Conservation (phyloP, 2,888 invertebrate genomes). For the Dinocampus coccinellae region DNA sequence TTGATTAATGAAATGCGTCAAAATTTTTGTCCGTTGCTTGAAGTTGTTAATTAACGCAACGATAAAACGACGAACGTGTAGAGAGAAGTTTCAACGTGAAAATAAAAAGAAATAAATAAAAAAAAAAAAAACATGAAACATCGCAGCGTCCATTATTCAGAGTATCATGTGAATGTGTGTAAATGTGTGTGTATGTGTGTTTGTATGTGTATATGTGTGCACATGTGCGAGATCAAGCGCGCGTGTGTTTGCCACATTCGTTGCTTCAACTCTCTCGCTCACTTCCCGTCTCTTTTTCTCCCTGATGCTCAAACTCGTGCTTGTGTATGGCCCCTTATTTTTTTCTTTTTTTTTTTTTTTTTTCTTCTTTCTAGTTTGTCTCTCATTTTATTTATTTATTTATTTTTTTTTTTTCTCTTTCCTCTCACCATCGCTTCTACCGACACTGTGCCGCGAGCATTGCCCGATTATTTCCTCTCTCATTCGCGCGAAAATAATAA, state of each 20-base stretch:
- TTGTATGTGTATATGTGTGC: conserved; percentile 15
- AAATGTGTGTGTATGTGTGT: conserved; percentile 22
- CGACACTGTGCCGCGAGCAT: conserved; percentile 37
- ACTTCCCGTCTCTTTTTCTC: conserved; percentile 9
- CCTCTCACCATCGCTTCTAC: conserved; percentile 16
- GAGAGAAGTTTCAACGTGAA: conserved; percentile 34
- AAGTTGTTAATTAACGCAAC: conserved; percentile 45
- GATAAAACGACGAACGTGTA: conserved; percentile 45
- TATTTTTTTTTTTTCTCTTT: neutral
- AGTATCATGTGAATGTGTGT: conserved; percentile 39
- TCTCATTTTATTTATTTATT: too few species aligned
- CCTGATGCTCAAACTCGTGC: neutral
- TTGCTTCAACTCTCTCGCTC: conserved; percentile 28
- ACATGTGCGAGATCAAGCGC: conserved; percentile 12
- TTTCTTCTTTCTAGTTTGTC: neutral
- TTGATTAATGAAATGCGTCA: neutral
- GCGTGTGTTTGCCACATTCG: conserved; percentile 18
- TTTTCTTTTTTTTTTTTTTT: neutral
- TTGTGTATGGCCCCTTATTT: neutral
- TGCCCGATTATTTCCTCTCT: conserved; percentile 56
- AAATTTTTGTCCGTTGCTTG: conserved; percentile 20
- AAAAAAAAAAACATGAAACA: conserved; percentile 28
- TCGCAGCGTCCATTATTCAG: conserved; percentile 45
- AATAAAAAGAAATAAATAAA: conserved; percentile 23
- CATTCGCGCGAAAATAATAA: conserved; percentile 67